A percentile compares a stretch with the other conserved stretches of the same genome.
phyloP scores from a whole-genome alignment of 2,113 vertebrate genomes.

The Nanorana parkeri region DNA sequence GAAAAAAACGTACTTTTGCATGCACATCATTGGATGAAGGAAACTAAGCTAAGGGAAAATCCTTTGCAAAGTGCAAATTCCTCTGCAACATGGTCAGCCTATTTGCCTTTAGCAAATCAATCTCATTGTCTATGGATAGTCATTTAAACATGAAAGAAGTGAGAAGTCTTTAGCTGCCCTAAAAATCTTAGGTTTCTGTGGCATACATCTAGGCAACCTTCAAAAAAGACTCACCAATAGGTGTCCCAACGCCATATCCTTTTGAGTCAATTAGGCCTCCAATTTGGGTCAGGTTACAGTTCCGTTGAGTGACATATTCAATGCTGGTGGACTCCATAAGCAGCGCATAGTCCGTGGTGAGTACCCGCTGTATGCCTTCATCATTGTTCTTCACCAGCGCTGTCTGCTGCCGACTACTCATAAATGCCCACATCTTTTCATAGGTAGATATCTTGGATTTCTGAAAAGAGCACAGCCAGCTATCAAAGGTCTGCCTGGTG shows the following conservation, averaged over 20 bases:
- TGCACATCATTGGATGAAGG: too few species aligned
- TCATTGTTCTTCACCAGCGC: slow-evolving; percentile 93
- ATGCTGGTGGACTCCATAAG: slow-evolving; percentile 99
- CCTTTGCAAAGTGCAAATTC: too few species aligned
- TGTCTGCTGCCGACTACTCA: slow-evolving; percentile 95
- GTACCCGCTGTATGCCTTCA: slow-evolving; percentile 92
- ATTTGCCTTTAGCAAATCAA: too few species aligned
- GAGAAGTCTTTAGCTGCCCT: too few species aligned
- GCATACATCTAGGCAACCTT: too few species aligned
- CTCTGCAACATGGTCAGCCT: too few species aligned
- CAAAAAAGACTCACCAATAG: slow-evolving; percentile 83
- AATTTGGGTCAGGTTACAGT: slow-evolving; percentile 98
- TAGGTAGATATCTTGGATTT: slow-evolving; percentile 98
- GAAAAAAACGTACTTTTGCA: too few species aligned
- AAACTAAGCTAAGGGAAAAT: too few species aligned
- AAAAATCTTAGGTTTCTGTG: too few species aligned
- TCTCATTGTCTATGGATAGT: too few species aligned
- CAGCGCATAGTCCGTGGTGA: slow-evolving; percentile 93
- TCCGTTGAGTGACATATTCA: slow-evolving; percentile 96
- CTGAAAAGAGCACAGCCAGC: slow-evolving; percentile 68
- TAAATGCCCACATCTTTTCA: slow-evolving; percentile 99
- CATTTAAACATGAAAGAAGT: too few species aligned
- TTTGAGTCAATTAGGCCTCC: slow-evolving; percentile 97
- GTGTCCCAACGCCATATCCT: slow-evolving; percentile 96
- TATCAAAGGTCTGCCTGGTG: not conserved